Base-by-base conservation (phyloP, 2,888 invertebrate genomes). In the Busseola fusca region DNA sequence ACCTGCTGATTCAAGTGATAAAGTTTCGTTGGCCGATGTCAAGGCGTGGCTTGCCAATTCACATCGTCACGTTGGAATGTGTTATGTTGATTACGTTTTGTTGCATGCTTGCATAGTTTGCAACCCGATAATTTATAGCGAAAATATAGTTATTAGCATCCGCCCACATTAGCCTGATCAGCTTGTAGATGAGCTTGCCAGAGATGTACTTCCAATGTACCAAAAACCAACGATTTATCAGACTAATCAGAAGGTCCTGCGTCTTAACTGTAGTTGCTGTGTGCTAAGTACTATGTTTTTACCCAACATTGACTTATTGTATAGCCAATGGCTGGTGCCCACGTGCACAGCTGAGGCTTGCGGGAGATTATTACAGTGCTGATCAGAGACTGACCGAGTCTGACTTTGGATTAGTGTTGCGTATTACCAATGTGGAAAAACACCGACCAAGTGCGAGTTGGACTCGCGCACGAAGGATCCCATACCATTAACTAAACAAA, bases 11-110 rank as follows among this genome's bases (percentile, higher is more conserved):
- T 69, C 10, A 7, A 54, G 10, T 56, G 30, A 56, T 21, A 30
- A 18, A 73, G 52, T 73, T 21, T 12, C 30, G 21, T 70, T 73
- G 73, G 58, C 58, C 52, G 73, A 37, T n/a, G 45, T 7, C 30
- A 59, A 70, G 16, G 45, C 30, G 52, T 16, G 16, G 37, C 25
- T 52, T 77, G 73, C 78, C 73, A 73, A 73, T 40, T 30, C 16
- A 45, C 25, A 18, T 25, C 71, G 78, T 30, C 71, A 40, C 45
- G 10, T 69, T 58, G 16, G 37, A 9, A 69, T 12, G 30, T 59
- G 14, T 14, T 45, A 45, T 50, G 27, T n/a, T 18, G 27, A 27
- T 42, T 50, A 40, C 54, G 27, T 57, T 34, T 34, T 50, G 27
- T 14, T 37, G 37, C 52, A 27, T 18, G 21, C 56, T n/a, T 21